Percentiles rank a stretch among this genome's conserved stretches.
Conservation (phyloP, 2,888 invertebrate species). For the Saturnia pavonia region DNA sequence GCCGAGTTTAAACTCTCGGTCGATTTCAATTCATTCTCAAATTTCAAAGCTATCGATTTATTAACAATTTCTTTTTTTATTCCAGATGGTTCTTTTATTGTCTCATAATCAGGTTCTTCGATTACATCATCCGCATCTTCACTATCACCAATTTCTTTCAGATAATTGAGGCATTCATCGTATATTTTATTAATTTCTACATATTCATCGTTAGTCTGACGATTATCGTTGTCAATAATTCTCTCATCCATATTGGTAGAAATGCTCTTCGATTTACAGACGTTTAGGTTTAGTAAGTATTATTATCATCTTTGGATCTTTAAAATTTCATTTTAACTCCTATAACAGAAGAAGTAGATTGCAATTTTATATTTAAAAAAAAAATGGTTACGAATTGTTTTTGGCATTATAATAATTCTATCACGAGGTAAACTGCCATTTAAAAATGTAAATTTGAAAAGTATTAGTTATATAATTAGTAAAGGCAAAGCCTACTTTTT, state of each 20-base stretch:
- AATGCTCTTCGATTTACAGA: not conserved
- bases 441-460: not conserved
- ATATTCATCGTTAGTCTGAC: slow-evolving; percentile 43
- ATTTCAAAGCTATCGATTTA: slow-evolving; percentile 40
- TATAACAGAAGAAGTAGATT: not conserved
- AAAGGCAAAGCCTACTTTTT: not conserved
- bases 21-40: slow-evolving; percentile 58
- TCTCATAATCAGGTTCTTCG: slow-evolving; percentile 53
- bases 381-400: not conserved
- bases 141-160: slow-evolving; percentile 41
- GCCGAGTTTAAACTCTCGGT: slow-evolving; percentile 52
- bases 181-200: slow-evolving; percentile 64
- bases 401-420: not conserved
- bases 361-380: not conserved
- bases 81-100: slow-evolving; percentile 33
- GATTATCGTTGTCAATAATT: not conserved
- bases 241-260: not conserved
- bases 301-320: too few species aligned
- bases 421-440: not conserved
- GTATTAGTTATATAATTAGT: not conserved
- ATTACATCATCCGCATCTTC: slow-evolving; percentile 25
- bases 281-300: not conserved
- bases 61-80: slow-evolving; percentile 17
- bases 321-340: not conserved
- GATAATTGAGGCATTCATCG: slow-evolving; percentile 68